Evolutionary conservation across 1,140 invertebrate genomes (phyloP), one percentile per base, ranked within the genome.

Genomic region (Drosophila neocordata): DNA sequence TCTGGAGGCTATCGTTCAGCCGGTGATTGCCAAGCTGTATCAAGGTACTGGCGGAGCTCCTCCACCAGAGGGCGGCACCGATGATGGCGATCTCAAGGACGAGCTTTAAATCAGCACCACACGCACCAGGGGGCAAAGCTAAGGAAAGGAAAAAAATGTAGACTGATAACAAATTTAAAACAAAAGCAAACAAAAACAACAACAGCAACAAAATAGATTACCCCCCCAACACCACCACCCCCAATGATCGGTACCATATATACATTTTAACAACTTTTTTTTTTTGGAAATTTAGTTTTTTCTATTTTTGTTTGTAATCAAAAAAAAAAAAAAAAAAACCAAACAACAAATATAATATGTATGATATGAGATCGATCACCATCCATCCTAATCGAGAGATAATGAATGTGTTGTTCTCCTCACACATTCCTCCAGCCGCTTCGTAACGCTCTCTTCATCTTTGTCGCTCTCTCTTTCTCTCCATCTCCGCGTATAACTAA

Each of bases 1-100:
- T 89, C 92, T 99, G 8, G 98, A 99, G 92, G 96, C 97, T 79
- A 95, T 99, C 63, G 97, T 99, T 5, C 97, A 99, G 90, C 99
- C 99, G 8, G 99, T 99, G 89, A 98, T 99, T 89, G 95, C 97
- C 15, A 99, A 99, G 93, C 93, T 99, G 55, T 99, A 99, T 92
- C 97, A 98, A 91, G 95, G 96, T 48, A 93, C 95, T 22, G 84
- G 83, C 20, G 83, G 82, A 13, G 96, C 95, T 57, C 94, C 94
- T n/a, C 95, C 95, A 60, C 95, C 95, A 18, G 92, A 94, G 7
- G 93, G 89, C 71, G 94, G 92, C 37, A 93, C 91, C 4, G 95
- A 96, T 0, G 95, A 95, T 13, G 75, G 73, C 31, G 96, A 97
- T 90, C 94, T 96, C 82, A 97, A 96, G 91, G 97, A 97, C 91